Evolutionary conservation across 2,888 invertebrate species (phyloP), one percentile per base, ranked within the genome.

Genomic region (Acheta domesticus): DNA sequence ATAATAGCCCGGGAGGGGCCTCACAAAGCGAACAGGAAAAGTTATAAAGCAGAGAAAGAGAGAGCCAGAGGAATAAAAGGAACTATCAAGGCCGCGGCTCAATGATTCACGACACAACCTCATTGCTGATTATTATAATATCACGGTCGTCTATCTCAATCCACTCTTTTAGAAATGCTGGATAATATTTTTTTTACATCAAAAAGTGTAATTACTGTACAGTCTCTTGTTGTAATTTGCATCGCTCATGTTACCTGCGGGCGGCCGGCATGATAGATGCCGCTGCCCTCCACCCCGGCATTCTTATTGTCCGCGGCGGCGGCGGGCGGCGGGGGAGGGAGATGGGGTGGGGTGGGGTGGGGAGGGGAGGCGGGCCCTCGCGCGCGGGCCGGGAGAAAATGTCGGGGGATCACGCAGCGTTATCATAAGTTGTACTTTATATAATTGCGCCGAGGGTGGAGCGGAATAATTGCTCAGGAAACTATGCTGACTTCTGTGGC

Each of bases 121-220:
- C 79, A 81, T 82, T 80, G 80, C 82, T 82, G 82, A 82, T 82
- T 82, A 82, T 82, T 82, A 82, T 82, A 82, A 82, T 82, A 81
- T 80, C 80, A n/a, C 80, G 79, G 82, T 81, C 82, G 82, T 82
- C 81, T 77, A 82, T 82, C 82, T 82, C 81, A 79, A 82, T 81
- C 80, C 80, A 77, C 79, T 78, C 80, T 79, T 77, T 80, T 75
- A 74, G 50, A 49, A 76, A 75, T 48, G 76, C 76, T 73, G 80
- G 74, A 80, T 80, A 78, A 78, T 80, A 80, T 80, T 80, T 78
- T 77, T 50, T 48, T 73, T 77, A 62, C 62, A 80, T 82, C 80
- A 78, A 80, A 81, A 81, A 82, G 82, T 80, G 81, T 82, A 82
- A 82, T 82, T 82, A 82, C 82, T 82, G 79, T 78, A 80, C 79